Base-by-base conservation (phyloP, 2,888 invertebrate genomes). In the Meandrusa payeni region DNA sequence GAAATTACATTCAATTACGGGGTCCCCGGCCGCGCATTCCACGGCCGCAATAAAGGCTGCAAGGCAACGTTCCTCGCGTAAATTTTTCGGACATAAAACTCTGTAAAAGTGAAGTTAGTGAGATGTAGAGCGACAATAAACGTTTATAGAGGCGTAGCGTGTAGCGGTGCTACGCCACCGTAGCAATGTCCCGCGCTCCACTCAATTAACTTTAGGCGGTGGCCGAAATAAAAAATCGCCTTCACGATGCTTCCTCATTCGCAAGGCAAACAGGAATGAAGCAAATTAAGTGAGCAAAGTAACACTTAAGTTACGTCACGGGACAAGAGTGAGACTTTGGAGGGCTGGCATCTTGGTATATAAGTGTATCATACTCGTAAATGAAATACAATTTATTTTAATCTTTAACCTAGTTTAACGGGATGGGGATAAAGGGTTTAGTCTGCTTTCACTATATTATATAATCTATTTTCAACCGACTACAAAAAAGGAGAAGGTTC, bases 41-140 rank as follows among this genome's bases (percentile, higher is more conserved):
- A 57, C 56, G 52, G 59, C 56, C 55, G 85, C 78, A 80, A 86
- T 85, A 86, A 86, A 83, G 76, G 68, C 71, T 61, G 60, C 69
- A 66, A 53, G 64, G 61, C 69, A 69, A 73, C 74, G 78, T 76
- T 73, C 65, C 57, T 64, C 70, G 80, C 85, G 85, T 86, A 86
- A 78, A 85, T 86, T 83, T 87, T 86, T 87, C 78, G 79, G 79
- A 83, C 86, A 76, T 86, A 86, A 87, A 87, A 86, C 79, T 79
- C 72, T 79, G 77, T 79, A 87, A 82, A 85, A 85, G 79, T 81
- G 75, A 78, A 82, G 67, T 85, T 82, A 85, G 83, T 79, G 72
- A 82, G 85, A 87, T 80, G 79, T 85, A 81, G 66, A 75, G 69
- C 69, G 75, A 77, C 82, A 73, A 81, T 86, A 86, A 86, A 86